Evolutionary conservation across 2,888 invertebrate genomes (phyloP).

Genomic region (Pachydiplax longipennis): DNA sequence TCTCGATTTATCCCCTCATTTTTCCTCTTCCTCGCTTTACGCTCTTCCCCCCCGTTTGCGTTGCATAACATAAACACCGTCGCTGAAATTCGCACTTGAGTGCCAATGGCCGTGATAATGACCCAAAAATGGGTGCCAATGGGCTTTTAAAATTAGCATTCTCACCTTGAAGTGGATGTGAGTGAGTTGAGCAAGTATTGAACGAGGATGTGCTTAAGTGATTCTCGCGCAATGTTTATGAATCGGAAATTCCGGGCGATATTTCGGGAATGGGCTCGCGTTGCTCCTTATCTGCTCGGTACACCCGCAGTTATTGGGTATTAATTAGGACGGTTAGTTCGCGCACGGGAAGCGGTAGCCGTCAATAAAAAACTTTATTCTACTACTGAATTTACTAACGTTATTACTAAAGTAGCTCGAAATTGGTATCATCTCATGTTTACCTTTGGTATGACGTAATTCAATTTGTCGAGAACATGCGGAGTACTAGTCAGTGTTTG

Average conservation of each 20-base stretch:
- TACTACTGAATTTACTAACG: too few species aligned
- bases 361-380: too few species aligned
- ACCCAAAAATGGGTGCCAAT: slow-evolving; percentile 41
- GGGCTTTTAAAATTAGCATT: slow-evolving; percentile 37
- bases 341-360: too few species aligned
- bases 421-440: too few species aligned
- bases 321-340: too few species aligned
- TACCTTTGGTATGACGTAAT: too few species aligned
- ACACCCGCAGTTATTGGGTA: too few species aligned
- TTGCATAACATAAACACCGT: slow-evolving; percentile 15
- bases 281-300: too few species aligned
- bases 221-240: background rate
- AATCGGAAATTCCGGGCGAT: background rate
- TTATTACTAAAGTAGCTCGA: too few species aligned
- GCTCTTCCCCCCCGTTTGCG: background rate
- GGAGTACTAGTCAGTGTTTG: too few species aligned
- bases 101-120: slow-evolving; percentile 43
- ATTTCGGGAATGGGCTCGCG: too few species aligned
- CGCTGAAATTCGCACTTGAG: slow-evolving; percentile 31
- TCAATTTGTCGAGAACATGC: too few species aligned
- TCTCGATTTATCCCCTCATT: background rate
- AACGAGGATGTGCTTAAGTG: background rate
- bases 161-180: slow-evolving; percentile 15
- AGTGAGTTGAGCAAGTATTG: slow-evolving; percentile 10
- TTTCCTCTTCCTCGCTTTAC: background rate